Evolutionary conservation across 2,888 invertebrate genomes (phyloP).

Genomic region (Incurvaria masculella): DNA sequence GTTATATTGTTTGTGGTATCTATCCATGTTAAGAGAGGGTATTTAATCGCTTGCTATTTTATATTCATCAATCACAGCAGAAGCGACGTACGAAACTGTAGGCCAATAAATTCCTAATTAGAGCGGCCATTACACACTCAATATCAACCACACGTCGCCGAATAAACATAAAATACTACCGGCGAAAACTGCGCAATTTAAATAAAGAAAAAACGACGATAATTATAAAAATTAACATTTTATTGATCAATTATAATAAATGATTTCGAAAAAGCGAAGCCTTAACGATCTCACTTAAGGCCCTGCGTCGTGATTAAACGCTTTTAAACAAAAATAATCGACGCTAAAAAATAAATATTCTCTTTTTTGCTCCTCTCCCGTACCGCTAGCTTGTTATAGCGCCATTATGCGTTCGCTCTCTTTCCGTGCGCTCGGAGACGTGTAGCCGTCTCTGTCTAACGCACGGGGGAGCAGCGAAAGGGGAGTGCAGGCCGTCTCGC

Average conservation of each 20-base stretch:
- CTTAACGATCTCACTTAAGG: slow-evolving; percentile 28
- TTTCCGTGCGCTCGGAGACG: slow-evolving; percentile 15
- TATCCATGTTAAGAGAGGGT: neutral
- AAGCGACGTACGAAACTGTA: neutral
- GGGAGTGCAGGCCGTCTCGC: slow-evolving; percentile 19
- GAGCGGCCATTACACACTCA: neutral
- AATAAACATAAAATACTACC: neutral
- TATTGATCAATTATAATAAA: slow-evolving; percentile 45
- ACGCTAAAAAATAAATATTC: slow-evolving; percentile 10
- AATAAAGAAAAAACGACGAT: slow-evolving; percentile 23
- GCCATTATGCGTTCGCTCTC: slow-evolving; percentile 29
- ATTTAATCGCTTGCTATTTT: neutral
- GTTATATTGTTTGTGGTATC: too few species aligned
- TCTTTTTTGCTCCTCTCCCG: slow-evolving; percentile 25
- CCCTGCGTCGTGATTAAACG: slow-evolving; percentile 35
- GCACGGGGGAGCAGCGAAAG: neutral
- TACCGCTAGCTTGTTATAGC: slow-evolving; percentile 29
- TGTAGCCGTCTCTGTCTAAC: slow-evolving; percentile 22
- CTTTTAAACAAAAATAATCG: slow-evolving; percentile 42
- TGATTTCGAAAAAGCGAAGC: slow-evolving; percentile 31
- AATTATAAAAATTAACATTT: slow-evolving; percentile 41
- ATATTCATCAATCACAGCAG: neutral
- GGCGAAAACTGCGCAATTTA: slow-evolving; percentile 9
- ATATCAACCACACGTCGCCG: neutral
- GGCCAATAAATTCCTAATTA: neutral